phyloP scores from a whole-genome alignment of 2,113 vertebrate genomes.

The Cathartes aura region DNA sequence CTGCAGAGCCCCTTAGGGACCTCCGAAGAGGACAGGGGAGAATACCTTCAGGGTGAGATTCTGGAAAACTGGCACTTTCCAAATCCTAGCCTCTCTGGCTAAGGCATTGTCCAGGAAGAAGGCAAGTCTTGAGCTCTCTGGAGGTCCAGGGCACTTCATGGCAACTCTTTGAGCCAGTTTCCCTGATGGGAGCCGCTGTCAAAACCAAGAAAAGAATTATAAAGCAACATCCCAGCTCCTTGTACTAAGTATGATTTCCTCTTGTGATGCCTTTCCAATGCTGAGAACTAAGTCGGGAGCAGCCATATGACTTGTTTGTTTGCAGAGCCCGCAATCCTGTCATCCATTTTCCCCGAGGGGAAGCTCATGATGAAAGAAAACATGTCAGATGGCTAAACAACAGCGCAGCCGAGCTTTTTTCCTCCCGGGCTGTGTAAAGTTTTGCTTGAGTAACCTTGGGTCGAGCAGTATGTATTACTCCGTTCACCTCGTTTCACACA shows the following conservation, averaged over 20 bases:
- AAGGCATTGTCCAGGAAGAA: slow-evolving; percentile 76
- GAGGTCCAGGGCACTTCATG: slow-evolving; percentile 75
- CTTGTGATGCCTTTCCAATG: background rate
- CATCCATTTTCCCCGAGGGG: background rate
- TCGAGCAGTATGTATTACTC: background rate
- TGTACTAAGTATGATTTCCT: background rate
- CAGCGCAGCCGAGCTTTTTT: background rate
- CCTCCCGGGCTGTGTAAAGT: background rate
- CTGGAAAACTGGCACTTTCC: slow-evolving; percentile 78
- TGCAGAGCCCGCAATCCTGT: background rate
- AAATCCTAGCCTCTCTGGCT: slow-evolving; percentile 72
- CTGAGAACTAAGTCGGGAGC: background rate
- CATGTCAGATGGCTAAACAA: background rate
- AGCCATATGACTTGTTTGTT: background rate
- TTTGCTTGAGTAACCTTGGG: background rate
- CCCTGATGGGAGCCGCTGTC: slow-evolving; percentile 57
- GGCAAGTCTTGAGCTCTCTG: slow-evolving; percentile 42
- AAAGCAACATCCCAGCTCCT: background rate
- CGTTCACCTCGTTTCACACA: background rate
- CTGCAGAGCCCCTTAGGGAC: background rate
- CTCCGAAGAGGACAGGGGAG: background rate
- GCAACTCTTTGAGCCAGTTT: slow-evolving; percentile 64
- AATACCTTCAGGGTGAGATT: slow-evolving; percentile 74
- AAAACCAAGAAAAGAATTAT: background rate
- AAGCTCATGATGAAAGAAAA: background rate